Evolutionary conservation across 2,797 vertebrate species (phyloP).

Genomic region (Lophura swinhoii): DNA sequence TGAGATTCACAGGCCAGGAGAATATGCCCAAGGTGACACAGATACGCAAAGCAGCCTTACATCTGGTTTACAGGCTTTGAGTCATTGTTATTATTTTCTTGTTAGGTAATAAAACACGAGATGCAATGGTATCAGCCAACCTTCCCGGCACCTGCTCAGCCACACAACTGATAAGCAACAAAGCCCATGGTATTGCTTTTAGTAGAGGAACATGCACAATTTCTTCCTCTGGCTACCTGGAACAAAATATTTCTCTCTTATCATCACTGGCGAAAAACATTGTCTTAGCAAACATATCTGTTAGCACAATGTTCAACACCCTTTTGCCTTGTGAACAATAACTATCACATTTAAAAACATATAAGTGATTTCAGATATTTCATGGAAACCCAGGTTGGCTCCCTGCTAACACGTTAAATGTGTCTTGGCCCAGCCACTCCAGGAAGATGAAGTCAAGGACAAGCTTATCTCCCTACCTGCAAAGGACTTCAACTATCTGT

Average conservation of each 20-base stretch:
- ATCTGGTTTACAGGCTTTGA: not conserved
- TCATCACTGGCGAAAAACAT: not conserved
- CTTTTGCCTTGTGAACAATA: conserved; percentile 11
- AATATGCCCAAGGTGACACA: not conserved
- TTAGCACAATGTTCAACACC: not conserved
- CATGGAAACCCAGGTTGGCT: not conserved
- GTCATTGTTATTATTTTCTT: not conserved
- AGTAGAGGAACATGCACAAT: not conserved
- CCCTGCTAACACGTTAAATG: not conserved
- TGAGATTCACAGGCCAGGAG: not conserved
- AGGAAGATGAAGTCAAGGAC: not conserved
- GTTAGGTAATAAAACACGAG: not conserved
- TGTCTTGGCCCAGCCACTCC: not conserved
- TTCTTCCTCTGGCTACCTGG: not conserved
- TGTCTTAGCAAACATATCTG: not conserved
- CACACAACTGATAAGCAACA: not conserved
- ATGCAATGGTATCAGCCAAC: not conserved
- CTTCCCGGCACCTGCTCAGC: conserved; percentile 11
- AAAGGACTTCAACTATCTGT: not conserved
- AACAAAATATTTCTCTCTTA: not conserved
- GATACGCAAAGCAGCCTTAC: not conserved
- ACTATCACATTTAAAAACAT: not conserved
- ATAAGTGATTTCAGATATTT: conserved; percentile 11
- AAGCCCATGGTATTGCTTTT: not conserved
- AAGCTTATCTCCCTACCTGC: not conserved